Base-by-base conservation (phyloP, 2,113 vertebrate genomes). In the Engystomops pustulosus region DNA sequence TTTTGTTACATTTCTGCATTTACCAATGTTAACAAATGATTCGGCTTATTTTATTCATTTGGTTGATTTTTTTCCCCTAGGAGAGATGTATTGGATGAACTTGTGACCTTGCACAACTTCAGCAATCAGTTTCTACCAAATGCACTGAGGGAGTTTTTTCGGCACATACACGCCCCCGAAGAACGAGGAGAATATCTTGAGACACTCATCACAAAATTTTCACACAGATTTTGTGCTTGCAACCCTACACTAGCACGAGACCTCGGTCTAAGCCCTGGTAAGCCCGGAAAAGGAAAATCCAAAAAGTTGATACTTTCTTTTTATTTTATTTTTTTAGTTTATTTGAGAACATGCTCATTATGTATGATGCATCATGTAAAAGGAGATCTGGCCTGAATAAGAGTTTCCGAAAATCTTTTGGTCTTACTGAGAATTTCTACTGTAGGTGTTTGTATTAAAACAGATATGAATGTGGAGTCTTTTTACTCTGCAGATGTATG, bases 141-240 rank as follows among this genome's bases (percentile, higher is more conserved):
- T 83, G 98, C 98, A 87, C 95, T 99, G 92, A 93, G 98, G 88
- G 96, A 99, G 83, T 99, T 99, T 93, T 99, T 99, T 91, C 94
- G 96, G 86, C 97, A 99, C 89, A 99, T 99, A 89, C 98, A 99
- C 4, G 98, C 98, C 20, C 98, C 98, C 0, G 98, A 99, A 91
- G 98, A 99, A 89, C 94, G 98, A 78, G 98, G 98, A 30, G 98
- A 99, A 83, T 99, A 99, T 90, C 95, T 99, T 89, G 98, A 99
- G 92, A 99, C 98, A 83, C 98, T 99, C 85, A 99, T 99, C 88
- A 99, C 98, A 82, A 99, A 99, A 90, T 99, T 99, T 90, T 99
- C 97, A 82, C 96, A 99, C 88, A 94, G 98, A 80, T 99, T 99
- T 89, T 99, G 97, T 88, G 91, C 96, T 92, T 99, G 98, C 86